A percentile compares a stretch with the other conserved stretches of the same genome.
phyloP scores from a whole-genome alignment of 2,888 invertebrate genomes.

The Tortrix viridana region DNA sequence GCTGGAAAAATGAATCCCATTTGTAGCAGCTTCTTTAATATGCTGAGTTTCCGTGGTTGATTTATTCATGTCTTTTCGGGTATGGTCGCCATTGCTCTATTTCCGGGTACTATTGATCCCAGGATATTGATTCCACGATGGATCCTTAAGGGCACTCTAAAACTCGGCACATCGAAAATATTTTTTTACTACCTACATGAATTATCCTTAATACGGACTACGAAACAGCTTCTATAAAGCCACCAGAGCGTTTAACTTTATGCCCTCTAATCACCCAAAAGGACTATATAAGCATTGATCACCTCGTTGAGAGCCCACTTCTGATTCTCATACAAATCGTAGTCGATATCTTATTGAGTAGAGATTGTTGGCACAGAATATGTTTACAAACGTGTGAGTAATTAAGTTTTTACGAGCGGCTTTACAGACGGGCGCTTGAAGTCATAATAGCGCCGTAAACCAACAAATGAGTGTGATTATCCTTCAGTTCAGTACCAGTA shows the following conservation, averaged over 20 bases:
- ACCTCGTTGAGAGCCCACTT: not conserved
- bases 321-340: too few relatives aligned
- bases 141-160: too few relatives aligned
- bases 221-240: constrained; percentile 13
- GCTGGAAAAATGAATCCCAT: too few relatives aligned
- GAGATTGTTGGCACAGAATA: too few relatives aligned
- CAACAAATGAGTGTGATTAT: constrained; percentile 21
- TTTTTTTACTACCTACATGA: not conserved
- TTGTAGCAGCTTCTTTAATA: too few relatives aligned
- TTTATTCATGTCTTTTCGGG: too few relatives aligned
- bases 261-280: constrained; percentile 51
- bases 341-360: too few relatives aligned
- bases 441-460: constrained; percentile 41
- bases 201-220: not conserved
- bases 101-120: too few relatives aligned
- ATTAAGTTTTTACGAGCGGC: constrained; percentile 45
- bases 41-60: too few relatives aligned
- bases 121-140: too few relatives aligned
- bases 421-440: constrained; percentile 45
- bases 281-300: constrained; percentile 44
- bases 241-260: constrained; percentile 41
- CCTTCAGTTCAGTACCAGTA: too few relatives aligned
- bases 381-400: constrained; percentile 42
- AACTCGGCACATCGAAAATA: not conserved
- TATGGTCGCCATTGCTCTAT: too few relatives aligned